These are phyloP conservation scores for Virgularia gustaviana DNA, from an alignment of 92 coral and sea anemone genomes.

Conservation along the genomic window DNA sequence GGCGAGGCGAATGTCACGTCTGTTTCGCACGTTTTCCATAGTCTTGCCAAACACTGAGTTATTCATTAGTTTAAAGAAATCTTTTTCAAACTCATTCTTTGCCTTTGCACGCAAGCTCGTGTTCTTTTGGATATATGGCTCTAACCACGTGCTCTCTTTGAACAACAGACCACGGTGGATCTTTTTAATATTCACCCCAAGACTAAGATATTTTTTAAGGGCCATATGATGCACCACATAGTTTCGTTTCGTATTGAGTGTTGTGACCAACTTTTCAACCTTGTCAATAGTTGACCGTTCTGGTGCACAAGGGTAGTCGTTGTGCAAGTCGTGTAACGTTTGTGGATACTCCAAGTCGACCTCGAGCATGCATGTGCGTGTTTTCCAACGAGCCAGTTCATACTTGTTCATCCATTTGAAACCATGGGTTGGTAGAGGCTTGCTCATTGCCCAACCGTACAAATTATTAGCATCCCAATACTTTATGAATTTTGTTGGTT, in stretches of 20 bases:
- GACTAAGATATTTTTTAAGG: background rate
- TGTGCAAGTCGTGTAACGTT: background rate
- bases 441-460: background rate
- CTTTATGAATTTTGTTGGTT: background rate
- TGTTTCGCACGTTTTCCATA: no score
- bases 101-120: no score
- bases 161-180: background rate
- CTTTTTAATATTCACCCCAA: background rate
- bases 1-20: no score
- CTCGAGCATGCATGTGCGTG: background rate
- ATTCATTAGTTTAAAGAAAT: no score
- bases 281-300: background rate
- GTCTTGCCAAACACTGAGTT: no score
- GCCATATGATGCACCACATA: background rate
- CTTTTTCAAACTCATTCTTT: no score
- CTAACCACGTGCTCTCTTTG: background rate
- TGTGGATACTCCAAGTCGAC: no score
- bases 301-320: background rate
- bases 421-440: background rate
- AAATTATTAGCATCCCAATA: no score
- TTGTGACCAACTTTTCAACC: background rate
- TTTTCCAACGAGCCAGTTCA: no score
- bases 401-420: background rate
- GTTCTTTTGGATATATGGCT: background rate
- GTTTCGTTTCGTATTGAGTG: background rate